Evolutionary conservation across 1,140 invertebrate species (phyloP), one percentile per base, ranked within the genome.

Genomic region (Camponotus pennsylvanicus): DNA sequence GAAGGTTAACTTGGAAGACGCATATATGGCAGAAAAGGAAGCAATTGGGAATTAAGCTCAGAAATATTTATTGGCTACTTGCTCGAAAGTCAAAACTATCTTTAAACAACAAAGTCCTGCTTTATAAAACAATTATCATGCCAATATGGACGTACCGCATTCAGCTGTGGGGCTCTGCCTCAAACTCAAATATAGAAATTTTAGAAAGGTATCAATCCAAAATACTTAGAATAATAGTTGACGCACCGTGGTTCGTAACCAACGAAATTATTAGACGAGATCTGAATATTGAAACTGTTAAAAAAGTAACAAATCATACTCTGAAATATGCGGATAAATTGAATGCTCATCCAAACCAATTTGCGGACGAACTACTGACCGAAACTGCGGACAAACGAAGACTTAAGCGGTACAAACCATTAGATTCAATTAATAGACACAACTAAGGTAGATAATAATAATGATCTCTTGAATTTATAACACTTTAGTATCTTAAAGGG

Each of bases 81-180:
- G 13, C n/a, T 8, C 8, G 15, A 18, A 59, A 76, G 6, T 76
- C 57, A 27, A 76, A 42, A 42, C 8, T 61, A 6, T 40, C 67
- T 13, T 32, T 70, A 2, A 2, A 70, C 8, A 70, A 70, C 11
- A 70, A 70, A 49, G 21, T 49, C 1, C n/a, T 59, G 4, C 32
- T 76, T 0, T 76, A 76, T 11, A 76, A 76, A 27, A 21, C 57
- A 5, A 76, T 61, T 21, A 42, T 76, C 3, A 61, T 2, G 2
- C 57, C 73, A 5, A 76, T 76, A 34, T 21, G 73, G 73, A 76
- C 57, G 21, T 61, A 76, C 18, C n/a, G 52, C 15, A 76, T 76
- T 3, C 34, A 57, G 4, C 7, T 76, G 8, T 76, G 18, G 37
- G 57, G 13, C 0, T 42, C 32, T 9, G 55, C 34, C 8, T 49